Conservation (phyloP, 30 jellyfish, hydroid and myxozoan species). For the Aurelia sp. region DNA sequence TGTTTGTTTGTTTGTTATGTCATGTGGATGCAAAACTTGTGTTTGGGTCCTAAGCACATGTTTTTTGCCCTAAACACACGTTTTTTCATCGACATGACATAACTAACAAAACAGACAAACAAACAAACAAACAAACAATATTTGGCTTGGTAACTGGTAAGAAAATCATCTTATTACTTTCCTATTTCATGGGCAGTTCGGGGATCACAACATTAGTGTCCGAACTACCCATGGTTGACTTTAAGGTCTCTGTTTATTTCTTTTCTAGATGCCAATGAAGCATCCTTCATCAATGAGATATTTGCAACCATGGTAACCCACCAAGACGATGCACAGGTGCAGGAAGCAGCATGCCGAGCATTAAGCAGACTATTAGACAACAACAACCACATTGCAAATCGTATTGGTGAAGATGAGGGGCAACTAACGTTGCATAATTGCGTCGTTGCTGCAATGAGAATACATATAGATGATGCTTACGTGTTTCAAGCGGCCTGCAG, state of each 20-base stretch:
- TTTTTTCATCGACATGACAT: no score
- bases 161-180: no score
- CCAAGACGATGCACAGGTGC: constrained; percentile 83
- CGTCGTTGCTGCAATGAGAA: constrained; percentile 82
- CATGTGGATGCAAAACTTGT: no score
- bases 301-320: constrained; percentile 71
- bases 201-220: no score
- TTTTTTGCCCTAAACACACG: no score
- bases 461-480: constrained; percentile 74
- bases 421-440: constrained; percentile 79
- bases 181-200: no score
- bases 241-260: neutral
- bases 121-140: no score
- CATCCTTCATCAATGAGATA: constrained; percentile 59
- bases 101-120: no score
- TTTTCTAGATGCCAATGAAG: constrained; percentile 58
- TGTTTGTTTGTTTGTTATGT: no score
- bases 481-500: constrained; percentile 89
- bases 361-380: constrained; percentile 57
- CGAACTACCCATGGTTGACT: no score
- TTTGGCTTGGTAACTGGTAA: no score
- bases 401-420: constrained; percentile 89
- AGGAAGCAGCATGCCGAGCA: constrained; percentile 85
- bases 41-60: no score
- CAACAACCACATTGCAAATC: constrained; percentile 45